Evolutionary conservation across 2,113 vertebrate genomes (phyloP).

Genomic region (Craseonycteris thonglongyai): DNA sequence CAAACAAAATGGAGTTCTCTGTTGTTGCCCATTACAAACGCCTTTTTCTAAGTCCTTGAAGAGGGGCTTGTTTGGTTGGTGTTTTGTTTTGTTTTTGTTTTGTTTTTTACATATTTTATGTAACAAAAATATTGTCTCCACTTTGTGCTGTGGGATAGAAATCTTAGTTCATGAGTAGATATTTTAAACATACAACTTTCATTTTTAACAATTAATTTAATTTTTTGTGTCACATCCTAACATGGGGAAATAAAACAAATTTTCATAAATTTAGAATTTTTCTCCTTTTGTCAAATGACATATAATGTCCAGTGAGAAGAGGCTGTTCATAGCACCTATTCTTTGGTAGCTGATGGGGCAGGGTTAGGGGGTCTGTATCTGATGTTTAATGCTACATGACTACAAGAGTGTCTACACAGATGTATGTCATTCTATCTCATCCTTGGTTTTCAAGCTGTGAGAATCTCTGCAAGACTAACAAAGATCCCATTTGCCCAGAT

Average conservation of each 20-base stretch:
- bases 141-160: not conserved
- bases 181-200: not conserved
- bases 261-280: not conserved
- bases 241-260: not conserved
- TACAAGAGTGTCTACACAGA: not conserved
- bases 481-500: not conserved
- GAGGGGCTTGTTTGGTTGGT: not conserved
- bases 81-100: not conserved
- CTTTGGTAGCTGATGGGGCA: not conserved
- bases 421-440: not conserved
- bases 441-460: not conserved
- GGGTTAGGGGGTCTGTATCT: not conserved
- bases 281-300: not conserved
- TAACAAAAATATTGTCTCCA: not conserved
- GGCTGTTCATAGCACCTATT: not conserved
- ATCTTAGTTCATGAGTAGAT: not conserved
- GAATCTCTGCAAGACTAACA: not conserved
- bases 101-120: not conserved
- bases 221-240: not conserved
- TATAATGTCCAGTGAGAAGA: not conserved
- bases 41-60: not conserved
- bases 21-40: not conserved
- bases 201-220: not conserved
- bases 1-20: not conserved
- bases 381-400: not conserved